Evolutionary conservation across 2,888 invertebrate species (phyloP), one percentile per base, ranked within the genome.

Genomic region (Apotomis capreana): DNA sequence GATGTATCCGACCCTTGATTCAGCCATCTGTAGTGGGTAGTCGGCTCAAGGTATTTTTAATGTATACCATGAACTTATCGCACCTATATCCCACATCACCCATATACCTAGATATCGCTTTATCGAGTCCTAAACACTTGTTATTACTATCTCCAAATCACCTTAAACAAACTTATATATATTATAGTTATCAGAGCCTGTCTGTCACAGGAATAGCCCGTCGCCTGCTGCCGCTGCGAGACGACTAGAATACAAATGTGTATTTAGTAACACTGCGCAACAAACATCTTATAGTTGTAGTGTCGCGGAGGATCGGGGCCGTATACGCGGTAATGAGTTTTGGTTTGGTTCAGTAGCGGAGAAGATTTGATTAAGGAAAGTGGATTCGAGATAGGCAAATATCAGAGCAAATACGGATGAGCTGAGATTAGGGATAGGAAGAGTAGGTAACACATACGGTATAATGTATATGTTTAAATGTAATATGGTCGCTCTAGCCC

Each of bases 221-320:
- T 46, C 44, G 55, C 55, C 12, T 5, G 12, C 3, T 8, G 44
- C 60, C n/a, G 60, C 68, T 5, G 8, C 49, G 37, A 10, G n/a
- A 12, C 60, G 70, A 46, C 15, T 54, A 52, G 70, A 70, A 70
- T 70, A 70, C 59, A 70, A 70, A 70, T 65, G 70, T 60, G 13
- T 60, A 15, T 15, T 70, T 65, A 46, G 37, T 37, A 64, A 12
- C 64, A 60, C 37, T 9, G 6, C 9, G 51, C 55, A 49, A 71
- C 57, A 71, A 67, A 57, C 54, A 59, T 54, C 15, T 44, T 52
- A 44, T 54, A 44, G 44, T 26, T 55, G 44, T 44, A 44, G 44
- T 49, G 26, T 51, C 10, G 54, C 44, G 36, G 12, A 36, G 44
- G 55, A 55, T 52, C 68, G 61, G 26, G 52, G 55, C 9, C 13